Percentiles rank a stretch among this genome's conserved stretches.
phyloP scores from a whole-genome alignment of 2,797 vertebrate species.

The Sebastolobus altivelis region DNA sequence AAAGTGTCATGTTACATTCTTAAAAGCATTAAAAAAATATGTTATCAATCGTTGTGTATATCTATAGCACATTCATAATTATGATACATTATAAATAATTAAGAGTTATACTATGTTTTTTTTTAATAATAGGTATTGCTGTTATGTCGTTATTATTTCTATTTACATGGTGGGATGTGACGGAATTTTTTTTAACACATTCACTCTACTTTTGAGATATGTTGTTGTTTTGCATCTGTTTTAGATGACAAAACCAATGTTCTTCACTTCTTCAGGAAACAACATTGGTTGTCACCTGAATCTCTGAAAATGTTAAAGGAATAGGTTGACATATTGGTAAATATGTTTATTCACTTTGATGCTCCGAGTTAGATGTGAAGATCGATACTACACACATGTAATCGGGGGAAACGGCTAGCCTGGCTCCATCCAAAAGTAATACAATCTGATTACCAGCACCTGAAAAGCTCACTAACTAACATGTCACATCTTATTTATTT shows the following conservation, averaged over 20 bases:
- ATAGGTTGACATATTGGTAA: neutral
- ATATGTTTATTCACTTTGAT: neutral
- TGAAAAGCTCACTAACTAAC: neutral
- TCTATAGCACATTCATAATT: conserved; percentile 4
- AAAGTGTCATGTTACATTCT: neutral
- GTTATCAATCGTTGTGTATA: neutral
- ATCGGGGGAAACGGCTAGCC: neutral
- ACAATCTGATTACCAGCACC: neutral
- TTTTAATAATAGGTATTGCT: neutral
- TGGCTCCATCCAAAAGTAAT: neutral
- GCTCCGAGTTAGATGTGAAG: neutral
- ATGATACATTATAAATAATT: neutral
- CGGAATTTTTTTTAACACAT: neutral
- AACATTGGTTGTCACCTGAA: neutral
- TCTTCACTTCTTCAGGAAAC: neutral
- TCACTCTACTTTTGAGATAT: neutral
- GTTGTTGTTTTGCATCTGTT: neutral
- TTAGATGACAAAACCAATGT: neutral
- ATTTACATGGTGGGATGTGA: neutral
- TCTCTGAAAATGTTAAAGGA: neutral
- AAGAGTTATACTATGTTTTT: neutral
- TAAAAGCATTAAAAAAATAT: neutral
- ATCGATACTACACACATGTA: neutral
- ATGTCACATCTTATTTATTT: neutral
- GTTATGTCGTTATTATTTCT: neutral